Conservation (phyloP, 1,140 invertebrate genomes). For the Grapholita molesta region DNA sequence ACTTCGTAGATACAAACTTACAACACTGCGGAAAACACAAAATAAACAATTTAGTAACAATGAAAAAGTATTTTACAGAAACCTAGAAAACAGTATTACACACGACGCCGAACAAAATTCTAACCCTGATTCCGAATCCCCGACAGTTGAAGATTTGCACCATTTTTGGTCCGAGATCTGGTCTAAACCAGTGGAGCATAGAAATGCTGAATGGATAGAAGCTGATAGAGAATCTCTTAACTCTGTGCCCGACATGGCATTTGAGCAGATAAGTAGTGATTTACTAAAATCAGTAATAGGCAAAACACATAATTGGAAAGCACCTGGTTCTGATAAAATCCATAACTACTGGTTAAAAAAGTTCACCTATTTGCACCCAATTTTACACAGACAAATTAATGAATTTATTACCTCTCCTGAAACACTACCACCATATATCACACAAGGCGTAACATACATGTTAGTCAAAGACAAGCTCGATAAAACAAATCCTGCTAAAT, state of each 20-base stretch:
- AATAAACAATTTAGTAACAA: slow-evolving; percentile 15
- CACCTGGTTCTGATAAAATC: background rate
- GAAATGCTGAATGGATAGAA: background rate
- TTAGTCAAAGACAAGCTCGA: slow-evolving; percentile 3
- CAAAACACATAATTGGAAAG: slow-evolving; percentile 5
- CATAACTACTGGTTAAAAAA: too few relatives aligned
- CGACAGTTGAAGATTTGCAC: background rate
- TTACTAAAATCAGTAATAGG: background rate
- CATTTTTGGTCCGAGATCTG: slow-evolving; percentile 11
- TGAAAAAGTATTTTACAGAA: slow-evolving; percentile 24
- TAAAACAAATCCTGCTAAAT: slow-evolving; percentile 11
- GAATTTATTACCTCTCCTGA: background rate
- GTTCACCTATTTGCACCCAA: background rate
- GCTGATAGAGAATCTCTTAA: background rate
- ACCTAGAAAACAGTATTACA: background rate
- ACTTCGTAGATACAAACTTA: slow-evolving; percentile 11
- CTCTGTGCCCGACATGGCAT: background rate
- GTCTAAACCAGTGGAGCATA: slow-evolving; percentile 2
- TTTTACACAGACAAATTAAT: background rate
- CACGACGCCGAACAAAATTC: background rate
- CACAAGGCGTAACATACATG: slow-evolving; percentile 13
- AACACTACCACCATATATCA: background rate
- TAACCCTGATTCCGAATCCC: background rate
- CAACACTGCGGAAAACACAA: slow-evolving; percentile 19
- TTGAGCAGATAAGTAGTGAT: background rate